These are phyloP conservation scores for Pogonognathellus flavescens DNA, from an alignment of 1,140 invertebrate genomes.

Conservation along the genomic window DNA sequence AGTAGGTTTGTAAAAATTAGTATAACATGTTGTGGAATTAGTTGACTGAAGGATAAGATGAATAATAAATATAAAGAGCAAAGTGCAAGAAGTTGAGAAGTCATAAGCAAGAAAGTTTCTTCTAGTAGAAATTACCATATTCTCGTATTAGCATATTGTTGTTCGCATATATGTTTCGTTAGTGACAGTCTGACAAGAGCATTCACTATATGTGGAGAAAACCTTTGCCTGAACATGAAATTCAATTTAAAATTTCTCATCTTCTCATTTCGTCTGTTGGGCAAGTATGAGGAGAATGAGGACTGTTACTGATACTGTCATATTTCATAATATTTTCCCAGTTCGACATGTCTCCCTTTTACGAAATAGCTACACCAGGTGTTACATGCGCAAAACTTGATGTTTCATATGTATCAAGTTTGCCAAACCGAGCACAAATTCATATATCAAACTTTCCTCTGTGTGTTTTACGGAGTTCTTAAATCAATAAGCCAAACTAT, in stretches of 20 bases:
- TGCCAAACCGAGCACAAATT: background rate
- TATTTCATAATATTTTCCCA: background rate
- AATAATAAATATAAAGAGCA: too few species aligned
- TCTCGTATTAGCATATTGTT: too few species aligned
- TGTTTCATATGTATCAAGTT: background rate
- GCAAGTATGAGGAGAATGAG: too few species aligned
- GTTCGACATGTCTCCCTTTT: background rate
- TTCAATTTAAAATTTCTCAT: slow-evolving; percentile 44
- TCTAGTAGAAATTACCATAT: too few species aligned
- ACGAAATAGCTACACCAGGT: slow-evolving; percentile 4
- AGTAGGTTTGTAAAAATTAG: too few species aligned
- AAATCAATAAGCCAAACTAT: slow-evolving; percentile 15
- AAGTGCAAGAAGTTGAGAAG: too few species aligned
- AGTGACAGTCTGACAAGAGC: slow-evolving; percentile 3
- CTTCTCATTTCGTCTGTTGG: slow-evolving; percentile 14
- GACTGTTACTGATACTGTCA: slow-evolving; percentile 44
- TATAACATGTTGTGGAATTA: too few species aligned
- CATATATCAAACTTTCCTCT: slow-evolving; percentile 19
- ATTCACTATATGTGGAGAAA: background rate
- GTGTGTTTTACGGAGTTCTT: slow-evolving; percentile 26
- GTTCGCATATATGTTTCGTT: background rate
- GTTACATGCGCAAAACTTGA: slow-evolving; percentile 6
- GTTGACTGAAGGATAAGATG: too few species aligned
- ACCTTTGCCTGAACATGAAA: slow-evolving; percentile 21
- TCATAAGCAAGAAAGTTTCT: too few species aligned